Evolutionary conservation across 2,888 invertebrate genomes (phyloP).

Genomic region (Parasteatoda lunata): DNA sequence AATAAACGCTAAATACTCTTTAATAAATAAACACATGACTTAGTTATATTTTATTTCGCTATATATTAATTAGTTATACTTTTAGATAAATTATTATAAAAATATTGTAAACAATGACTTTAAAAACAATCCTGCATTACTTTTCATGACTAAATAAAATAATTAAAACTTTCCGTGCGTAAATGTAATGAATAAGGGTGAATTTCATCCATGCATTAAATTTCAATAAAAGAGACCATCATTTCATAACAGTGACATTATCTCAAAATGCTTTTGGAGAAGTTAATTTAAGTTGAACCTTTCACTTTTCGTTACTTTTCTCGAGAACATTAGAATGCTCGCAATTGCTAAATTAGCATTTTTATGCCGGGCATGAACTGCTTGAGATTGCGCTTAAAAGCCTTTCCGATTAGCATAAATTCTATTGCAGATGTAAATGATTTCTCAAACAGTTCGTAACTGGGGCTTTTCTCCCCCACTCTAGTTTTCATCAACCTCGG

Average conservation of each 20-base stretch:
- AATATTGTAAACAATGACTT: too few relatives aligned
- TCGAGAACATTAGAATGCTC: constrained; percentile 24
- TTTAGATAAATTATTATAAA: too few relatives aligned
- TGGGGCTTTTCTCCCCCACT: neutral
- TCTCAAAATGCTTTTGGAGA: neutral
- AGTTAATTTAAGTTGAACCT: constrained; percentile 48
- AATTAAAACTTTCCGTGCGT: too few relatives aligned
- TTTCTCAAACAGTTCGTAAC: constrained; percentile 53
- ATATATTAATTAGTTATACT: too few relatives aligned
- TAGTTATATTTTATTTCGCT: too few relatives aligned
- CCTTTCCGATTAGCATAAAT: constrained; percentile 51
- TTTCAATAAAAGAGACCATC: neutral
- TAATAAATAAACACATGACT: too few relatives aligned
- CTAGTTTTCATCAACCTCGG: neutral
- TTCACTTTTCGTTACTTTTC: constrained; percentile 14
- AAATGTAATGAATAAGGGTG: too few relatives aligned
- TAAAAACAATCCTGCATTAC: too few relatives aligned
- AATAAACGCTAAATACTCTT: too few relatives aligned
- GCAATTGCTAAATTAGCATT: constrained; percentile 59
- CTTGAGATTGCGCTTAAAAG: constrained; percentile 46
- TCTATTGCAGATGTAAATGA: constrained; percentile 47
- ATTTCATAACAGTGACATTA: neutral
- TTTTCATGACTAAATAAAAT: too few relatives aligned
- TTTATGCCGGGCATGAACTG: constrained; percentile 45
- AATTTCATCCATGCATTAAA: too few relatives aligned